Evolutionary conservation across 2,113 vertebrate genomes (phyloP), one percentile per base, ranked within the genome.

Genomic region (Mesoclemmys tuberculata): DNA sequence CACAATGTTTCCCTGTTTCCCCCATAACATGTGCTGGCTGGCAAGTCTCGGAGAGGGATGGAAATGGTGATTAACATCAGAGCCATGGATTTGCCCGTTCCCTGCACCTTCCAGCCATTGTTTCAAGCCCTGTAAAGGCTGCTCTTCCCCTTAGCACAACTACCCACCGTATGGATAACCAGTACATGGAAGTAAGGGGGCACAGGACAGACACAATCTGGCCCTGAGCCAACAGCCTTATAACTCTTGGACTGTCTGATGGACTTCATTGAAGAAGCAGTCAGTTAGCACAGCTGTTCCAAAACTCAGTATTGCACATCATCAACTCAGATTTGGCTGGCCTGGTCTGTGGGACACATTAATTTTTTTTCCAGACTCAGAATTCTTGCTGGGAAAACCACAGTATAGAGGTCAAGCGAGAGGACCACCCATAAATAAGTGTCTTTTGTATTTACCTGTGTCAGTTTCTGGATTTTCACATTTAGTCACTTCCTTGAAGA

Each of bases 401-500:
- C 29, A 2, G 68, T 68, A 85, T 3, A 0, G 1, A 5, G 48
- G 85, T 56, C 19, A 90, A 87, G 14, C 83, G 54, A 90, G 85
- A 0, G 2, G 10, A 26, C 80, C 93, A 89, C 12, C 52, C 1
- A 86, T 0, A 3, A 89, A 49, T 2, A 84, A 91, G 56, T 61
- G 14, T 24, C 1, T 49, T 84, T 87, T 21, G 79, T 92, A 97
- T 94, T 87, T 99, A 99, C 99, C 99, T 98, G 98, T 97, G 92
- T 98, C 82, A 58, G 97, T 90, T 44, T 98, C 98, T 84, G 96
- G 93, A 75, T 98, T 98, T 92, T 98, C 98, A 84, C 84, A 96
- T 83, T 97, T 90, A 27, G 98, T 97, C 86, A 98, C 97, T 97
- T 98, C 99, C 99, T 99, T 95, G 79, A 98, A 98, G 5, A 92